Evolutionary conservation across 2,113 vertebrate species (phyloP), one percentile per base, ranked within the genome.

Genomic region (Austrofundulus limnaeus): DNA sequence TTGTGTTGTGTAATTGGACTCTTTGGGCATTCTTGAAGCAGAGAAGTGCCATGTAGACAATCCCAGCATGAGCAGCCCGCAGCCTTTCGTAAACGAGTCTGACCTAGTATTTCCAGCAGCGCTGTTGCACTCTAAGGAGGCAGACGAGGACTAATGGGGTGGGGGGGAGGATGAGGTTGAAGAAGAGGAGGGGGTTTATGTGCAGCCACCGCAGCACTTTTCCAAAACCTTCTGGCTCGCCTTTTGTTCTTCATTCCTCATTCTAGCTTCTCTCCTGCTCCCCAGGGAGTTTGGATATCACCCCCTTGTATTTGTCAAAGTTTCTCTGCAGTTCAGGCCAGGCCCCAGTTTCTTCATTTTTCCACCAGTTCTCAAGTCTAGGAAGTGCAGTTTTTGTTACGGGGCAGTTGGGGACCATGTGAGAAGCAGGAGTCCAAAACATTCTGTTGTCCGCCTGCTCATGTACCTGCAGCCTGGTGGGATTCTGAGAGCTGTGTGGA

Each of bases 181-280:
- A 38, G 38, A 38, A 65, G 53, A 41, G 51, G 54, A 42, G 42
- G 65, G 68, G 59, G 43, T 66, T 74, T 58, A 66, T 68, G 50
- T 56, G 56, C 28, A 83, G 75, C 75, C 38, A 77, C 49, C 61
- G 6, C 83, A 80, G 80, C 86, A 75, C 66, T 86, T 81, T 82
- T 77, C 2, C 1, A 0, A 62, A 80, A 63, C 58, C 64, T 74
- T 69, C 34, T 11, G 21, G 31, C 62, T 80, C 24, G 43, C 39
- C 69, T 81, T 34, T 78, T 87, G 80, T 86, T 80, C 67, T 72
- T 51, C 53, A 71, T 84, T 86, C 84, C 72, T 86, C 79, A 81
- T 80, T 72, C 61, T 55, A 62, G 56, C 70, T 47, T 73, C 67
- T 53, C 52, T 57, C 16, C 56, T 78, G 43, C 38, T 66, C 84